Evolutionary conservation across 2,888 invertebrate genomes (phyloP), one percentile per base, ranked within the genome.

Genomic region (Graphium colonna): DNA sequence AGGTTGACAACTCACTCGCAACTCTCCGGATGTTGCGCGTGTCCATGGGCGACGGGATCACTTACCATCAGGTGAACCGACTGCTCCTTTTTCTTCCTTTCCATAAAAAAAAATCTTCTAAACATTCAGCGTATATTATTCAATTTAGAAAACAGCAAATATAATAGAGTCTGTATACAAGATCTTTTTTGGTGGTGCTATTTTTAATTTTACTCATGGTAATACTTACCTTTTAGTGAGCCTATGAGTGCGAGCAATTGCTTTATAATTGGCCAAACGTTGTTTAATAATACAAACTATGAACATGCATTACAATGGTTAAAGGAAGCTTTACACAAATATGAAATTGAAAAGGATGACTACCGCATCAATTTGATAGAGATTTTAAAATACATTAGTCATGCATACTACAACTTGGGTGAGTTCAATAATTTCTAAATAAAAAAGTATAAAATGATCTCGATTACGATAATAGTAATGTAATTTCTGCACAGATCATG

Each of bases 231-330:
- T 72, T 67, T 8, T 65, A 92, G 94, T 73, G 89, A 92, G 0
- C 92, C 92, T 60, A 91, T 94, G 90, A 85, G 92, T 75, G 97
- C 97, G 5, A 95, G 95, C 52, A 99, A 99, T 80, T 98, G 98
- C 73, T 99, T 96, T 84, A 98, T 98, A 84, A 90, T 99, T 48
- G 98, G 98, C 1, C 92, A 97, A 42, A 95, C 97, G 63, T 94
- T 97, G 2, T 99, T 99, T 90, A 96, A 96, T 71, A 94, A 95
- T 64, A 95, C 95, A 21, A 98, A 99, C 82, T 96, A 93, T 78
- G 96, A 95, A 69, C 98, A 98, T 77, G 96, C 98, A 0, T 92
- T 96, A 1, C 89, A 96, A 45, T 99, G 99, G 99, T 98, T 99
- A 98, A 92, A 93, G 61, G 97, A 98, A 82, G 96, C 99, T 0